Base-by-base conservation (phyloP, 2,888 invertebrate species). In the Orchesellides sinensis region DNA sequence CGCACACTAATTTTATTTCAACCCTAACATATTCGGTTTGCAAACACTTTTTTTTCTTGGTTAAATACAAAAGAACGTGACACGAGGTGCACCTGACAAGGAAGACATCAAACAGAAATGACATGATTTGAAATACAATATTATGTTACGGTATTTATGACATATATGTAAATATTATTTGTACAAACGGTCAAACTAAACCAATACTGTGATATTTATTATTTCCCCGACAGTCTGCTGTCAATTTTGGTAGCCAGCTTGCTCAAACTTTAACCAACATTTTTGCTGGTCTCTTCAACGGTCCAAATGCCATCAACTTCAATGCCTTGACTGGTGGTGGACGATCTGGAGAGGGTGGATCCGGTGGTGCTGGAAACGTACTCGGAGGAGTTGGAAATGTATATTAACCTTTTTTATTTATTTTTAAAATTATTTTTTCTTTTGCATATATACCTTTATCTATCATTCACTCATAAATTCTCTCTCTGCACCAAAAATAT, bases 341-440 rank as follows among this genome's bases (percentile, higher is more conserved):
- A n/a, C 81, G 84, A n/a, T 35, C 66, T 47, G 75, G 75, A 47
- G 83, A 69, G 5, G 85, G 84, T 47, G 74, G 59, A 1, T 83
- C 84, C 23, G 77, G 80, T 65, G 59, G 79, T 21, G 83, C 79
- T n/a, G 83, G 83, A 56, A 83, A 86, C 61, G 79, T 88, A 19
- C 87, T 88, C 61, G 88, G 88, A 19, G 88, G 88, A 84, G 85
- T 88, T 73, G 88, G 88, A 85, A 88, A 88, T 84, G 88, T 88
- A 87, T 59, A 84, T 68, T 82, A 65, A 80, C 65, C 29, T 10
- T 74, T 66, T 70, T 79, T 81, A 66, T 68, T 45, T 61, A 19
- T 69, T 17, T 49, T 68, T 25, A 61, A 45, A 19, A 63, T 49
- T 32, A 40, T 40, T 40, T 40, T n/a, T n/a, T n/a, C n/a, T n/a